A percentile compares a stretch with the other conserved stretches of the same genome.
These are phyloP conservation scores for Parnassius mnemosyne DNA, from an alignment of 2,888 invertebrate species.

Conservation along the genomic window DNA sequence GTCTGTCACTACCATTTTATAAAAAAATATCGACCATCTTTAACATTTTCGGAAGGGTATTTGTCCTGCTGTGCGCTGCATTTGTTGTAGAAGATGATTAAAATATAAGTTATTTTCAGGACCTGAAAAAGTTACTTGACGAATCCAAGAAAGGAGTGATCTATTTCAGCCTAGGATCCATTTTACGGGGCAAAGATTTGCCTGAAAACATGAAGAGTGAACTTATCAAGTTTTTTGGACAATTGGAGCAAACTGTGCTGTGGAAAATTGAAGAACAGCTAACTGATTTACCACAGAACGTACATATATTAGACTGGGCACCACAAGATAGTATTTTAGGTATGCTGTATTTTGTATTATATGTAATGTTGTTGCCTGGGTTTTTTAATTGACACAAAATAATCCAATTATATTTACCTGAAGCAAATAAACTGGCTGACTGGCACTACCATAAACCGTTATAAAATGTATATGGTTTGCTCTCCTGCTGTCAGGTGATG, in stretches of 20 bases:
- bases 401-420: too few relatives aligned
- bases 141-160: slow-evolving; percentile 62
- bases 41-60: too few relatives aligned
- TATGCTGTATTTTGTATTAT: slow-evolving; percentile 25
- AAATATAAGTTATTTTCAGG: slow-evolving; percentile 35
- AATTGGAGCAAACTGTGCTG: slow-evolving; percentile 63
- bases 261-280: slow-evolving; percentile 53
- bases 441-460: too few relatives aligned
- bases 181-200: slow-evolving; percentile 51
- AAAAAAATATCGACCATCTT: too few relatives aligned
- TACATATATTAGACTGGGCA: slow-evolving; percentile 60
- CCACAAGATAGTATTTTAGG: slow-evolving; percentile 61
- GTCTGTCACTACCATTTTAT: too few relatives aligned
- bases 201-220: slow-evolving; percentile 45
- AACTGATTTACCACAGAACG: slow-evolving; percentile 43
- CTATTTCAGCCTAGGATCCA: slow-evolving; percentile 70
- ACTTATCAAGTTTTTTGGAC: slow-evolving; percentile 55
- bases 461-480: too few relatives aligned
- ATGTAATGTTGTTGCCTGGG: too few relatives aligned
- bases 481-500: too few relatives aligned
- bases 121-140: slow-evolving; percentile 57
- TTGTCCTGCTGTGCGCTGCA: too few relatives aligned
- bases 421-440: too few relatives aligned
- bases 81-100: too few relatives aligned
- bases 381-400: too few relatives aligned